Conservation (phyloP, 1,140 invertebrate species). For the Nasonia vitripennis region DNA sequence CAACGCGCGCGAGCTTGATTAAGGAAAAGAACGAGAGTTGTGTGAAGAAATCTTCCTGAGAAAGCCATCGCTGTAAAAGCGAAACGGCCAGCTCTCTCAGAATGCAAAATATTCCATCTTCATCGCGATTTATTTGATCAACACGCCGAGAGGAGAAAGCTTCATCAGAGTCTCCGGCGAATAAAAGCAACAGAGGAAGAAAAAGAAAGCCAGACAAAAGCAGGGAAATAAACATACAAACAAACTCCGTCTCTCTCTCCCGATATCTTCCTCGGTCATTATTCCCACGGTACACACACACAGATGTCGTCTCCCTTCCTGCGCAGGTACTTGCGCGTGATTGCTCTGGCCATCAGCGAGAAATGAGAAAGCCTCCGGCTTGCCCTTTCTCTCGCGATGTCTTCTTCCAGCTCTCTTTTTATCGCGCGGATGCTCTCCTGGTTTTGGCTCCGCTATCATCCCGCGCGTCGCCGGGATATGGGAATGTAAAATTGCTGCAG, state of each 20-base stretch:
- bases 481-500: background rate
- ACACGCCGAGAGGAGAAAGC: background rate
- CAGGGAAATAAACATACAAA: background rate
- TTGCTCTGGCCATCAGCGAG: background rate
- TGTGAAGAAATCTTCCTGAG: no score
- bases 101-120: background rate
- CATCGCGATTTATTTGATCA: background rate
- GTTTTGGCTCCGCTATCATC: background rate
- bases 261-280: slow-evolving; percentile 1
- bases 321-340: slow-evolving; percentile 16
- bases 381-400: background rate
- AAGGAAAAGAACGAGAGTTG: background rate
- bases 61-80: background rate
- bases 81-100: background rate
- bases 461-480: background rate
- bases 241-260: background rate
- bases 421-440: background rate
- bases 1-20: no score
- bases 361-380: slow-evolving; percentile 22
- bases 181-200: background rate
- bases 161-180: no score
- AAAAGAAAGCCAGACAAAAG: background rate
- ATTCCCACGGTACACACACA: background rate
- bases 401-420: background rate
- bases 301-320: background rate